These are phyloP conservation scores for Pantherophis guttatus DNA, from an alignment of 2,113 vertebrate species.

Conservation along the genomic window DNA sequence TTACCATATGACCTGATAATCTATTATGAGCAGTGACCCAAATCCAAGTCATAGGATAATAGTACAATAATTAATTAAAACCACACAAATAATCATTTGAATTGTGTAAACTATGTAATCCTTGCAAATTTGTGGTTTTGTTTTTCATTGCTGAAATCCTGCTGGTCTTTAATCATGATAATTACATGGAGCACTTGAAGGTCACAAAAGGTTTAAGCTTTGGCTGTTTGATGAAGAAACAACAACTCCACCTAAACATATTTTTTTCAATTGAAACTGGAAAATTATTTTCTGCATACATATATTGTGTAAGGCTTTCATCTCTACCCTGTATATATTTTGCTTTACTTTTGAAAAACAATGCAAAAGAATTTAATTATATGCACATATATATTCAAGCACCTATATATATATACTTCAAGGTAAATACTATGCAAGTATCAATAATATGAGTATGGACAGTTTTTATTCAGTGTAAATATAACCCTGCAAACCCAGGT, in stretches of 20 bases:
- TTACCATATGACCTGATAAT: slow-evolving; percentile 26
- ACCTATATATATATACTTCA: background rate
- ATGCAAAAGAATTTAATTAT: background rate
- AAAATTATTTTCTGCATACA: slow-evolving; percentile 31
- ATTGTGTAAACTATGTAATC: slow-evolving; percentile 61
- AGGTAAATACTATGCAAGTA: background rate
- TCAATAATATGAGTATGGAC: background rate
- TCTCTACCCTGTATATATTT: slow-evolving; percentile 15
- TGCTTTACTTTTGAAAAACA: background rate
- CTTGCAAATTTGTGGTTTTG: slow-evolving; percentile 56
- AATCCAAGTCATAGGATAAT: slow-evolving; percentile 49
- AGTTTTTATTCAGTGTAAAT: background rate
- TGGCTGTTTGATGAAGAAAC: slow-evolving; percentile 54
- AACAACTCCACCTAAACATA: slow-evolving; percentile 16
- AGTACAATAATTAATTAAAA: slow-evolving; percentile 61
- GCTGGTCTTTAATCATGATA: slow-evolving; percentile 64
- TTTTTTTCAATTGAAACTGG: slow-evolving; percentile 1
- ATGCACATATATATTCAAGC: background rate
- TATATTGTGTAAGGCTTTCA: background rate
- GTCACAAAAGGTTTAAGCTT: slow-evolving; percentile 59
- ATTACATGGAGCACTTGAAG: slow-evolving; percentile 59
- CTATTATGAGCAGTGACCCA: slow-evolving; percentile 50
- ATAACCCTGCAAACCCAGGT: background rate
- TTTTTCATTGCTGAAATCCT: slow-evolving; percentile 59
- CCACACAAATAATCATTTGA: slow-evolving; percentile 64